Base-by-base conservation (phyloP, 1,140 invertebrate genomes). In the Mamestra configurata region DNA sequence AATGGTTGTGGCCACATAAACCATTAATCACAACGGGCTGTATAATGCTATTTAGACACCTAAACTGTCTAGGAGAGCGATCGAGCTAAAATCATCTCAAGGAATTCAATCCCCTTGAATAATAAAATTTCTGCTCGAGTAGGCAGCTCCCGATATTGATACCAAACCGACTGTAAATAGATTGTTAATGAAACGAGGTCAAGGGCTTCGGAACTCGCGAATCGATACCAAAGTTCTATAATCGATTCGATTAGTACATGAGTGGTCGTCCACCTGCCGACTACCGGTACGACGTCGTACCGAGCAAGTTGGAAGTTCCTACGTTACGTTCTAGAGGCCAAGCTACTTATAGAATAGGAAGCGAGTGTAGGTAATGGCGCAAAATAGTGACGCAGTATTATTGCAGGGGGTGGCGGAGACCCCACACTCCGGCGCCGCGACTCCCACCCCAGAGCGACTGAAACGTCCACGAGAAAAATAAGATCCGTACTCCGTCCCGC, bases 351-450 rank as follows among this genome's bases (percentile, higher is more conserved):
- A 94, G 92, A 93, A 94, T 93, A 93, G 92, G 91, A 94, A 94
- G 92, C 91, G 88, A 94, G 93, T 94, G 93, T 94, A 94, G 92
- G 93, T 94, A 94, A 94, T 95, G 93, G 93, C 92, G 93, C 93
- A 95, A 95, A 95, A 95, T 95, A 95, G 93, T 95, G 93, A 95
- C 93, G 93, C 93, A 94, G 93, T 95, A 95, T 95, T 95, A 95
- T 95, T 95, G 93, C 93, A 93, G 92, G 88, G 91, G 90, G 92
- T 84, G 90, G 91, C 79, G 87, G 87, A 81, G 81, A 59, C 68
- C 81, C 83, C 84, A 87, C 82, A 81, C 79, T 80, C 78, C 86
- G 83, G 72, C 83, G 66, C 55, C 76, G 59, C 78, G 49, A 79
- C 86, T 80, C 79, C 83, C 82, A 79, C 87, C 88, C 86, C 72